These are phyloP conservation scores for Micrastur ruficollis DNA, from an alignment of 2,797 vertebrate species.

Conservation along the genomic window DNA sequence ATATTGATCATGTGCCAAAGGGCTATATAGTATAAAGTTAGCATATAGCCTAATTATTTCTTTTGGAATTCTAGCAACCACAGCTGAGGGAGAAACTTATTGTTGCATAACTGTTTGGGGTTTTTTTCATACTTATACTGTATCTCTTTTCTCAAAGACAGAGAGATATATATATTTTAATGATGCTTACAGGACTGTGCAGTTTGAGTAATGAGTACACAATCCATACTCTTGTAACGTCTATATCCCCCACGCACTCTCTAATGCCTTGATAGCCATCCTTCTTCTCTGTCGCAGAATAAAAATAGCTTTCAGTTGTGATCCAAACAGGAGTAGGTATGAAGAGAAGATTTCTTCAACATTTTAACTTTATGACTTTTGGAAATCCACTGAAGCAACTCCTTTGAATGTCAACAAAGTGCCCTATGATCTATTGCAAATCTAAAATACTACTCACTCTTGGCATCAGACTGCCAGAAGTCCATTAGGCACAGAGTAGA, in stretches of 20 bases:
- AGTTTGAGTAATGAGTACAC: background rate
- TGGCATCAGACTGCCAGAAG: background rate
- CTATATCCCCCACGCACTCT: background rate
- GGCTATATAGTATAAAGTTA: background rate
- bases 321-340: background rate
- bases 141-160: background rate
- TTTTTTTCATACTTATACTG: background rate
- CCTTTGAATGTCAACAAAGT: background rate
- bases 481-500: background rate
- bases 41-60: background rate
- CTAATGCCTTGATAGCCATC: background rate
- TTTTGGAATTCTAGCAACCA: background rate
- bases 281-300: background rate
- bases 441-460: background rate
- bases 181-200: background rate
- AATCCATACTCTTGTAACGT: background rate
- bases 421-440: background rate
- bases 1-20: background rate
- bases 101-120: background rate
- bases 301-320: background rate
- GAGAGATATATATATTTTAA: background rate
- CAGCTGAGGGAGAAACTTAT: background rate
- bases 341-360: background rate
- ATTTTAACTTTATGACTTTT: background rate
- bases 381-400: background rate